These are phyloP conservation scores for Puffinus mauretanicus DNA, from an alignment of 2,113 vertebrate genomes.

Conservation along the genomic window DNA sequence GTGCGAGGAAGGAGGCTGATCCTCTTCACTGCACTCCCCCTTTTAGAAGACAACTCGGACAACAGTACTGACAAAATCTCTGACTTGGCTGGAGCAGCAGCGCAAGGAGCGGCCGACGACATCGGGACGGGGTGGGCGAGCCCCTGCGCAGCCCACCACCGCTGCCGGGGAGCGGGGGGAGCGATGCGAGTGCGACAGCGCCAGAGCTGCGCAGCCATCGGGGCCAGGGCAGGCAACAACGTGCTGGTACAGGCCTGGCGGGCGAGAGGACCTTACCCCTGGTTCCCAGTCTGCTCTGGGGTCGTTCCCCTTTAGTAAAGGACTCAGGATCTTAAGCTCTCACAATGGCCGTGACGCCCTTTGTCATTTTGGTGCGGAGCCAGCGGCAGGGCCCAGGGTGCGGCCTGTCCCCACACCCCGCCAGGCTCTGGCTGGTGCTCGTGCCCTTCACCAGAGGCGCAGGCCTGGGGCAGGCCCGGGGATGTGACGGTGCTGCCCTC, in stretches of 20 bases:
- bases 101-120: accelerated
- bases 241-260: neutral
- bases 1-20: neutral
- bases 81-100: neutral
- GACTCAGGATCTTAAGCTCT: neutral
- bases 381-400: neutral
- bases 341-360: neutral
- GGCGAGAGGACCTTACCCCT: neutral
- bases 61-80: neutral
- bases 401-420: neutral
- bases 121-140: neutral
- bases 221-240: too few species aligned
- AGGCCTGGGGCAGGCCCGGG: neutral
- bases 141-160: neutral
- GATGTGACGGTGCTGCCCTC: neutral
- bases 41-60: neutral
- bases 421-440: neutral
- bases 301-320: neutral
- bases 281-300: neutral
- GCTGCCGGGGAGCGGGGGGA: neutral
- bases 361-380: neutral
- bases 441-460: too few species aligned
- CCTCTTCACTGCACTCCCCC: neutral
- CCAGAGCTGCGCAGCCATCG: neutral
- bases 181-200: accelerated